Evolutionary conservation across 2,113 vertebrate species (phyloP), one percentile per base, ranked within the genome.

Genomic region (Microcebus jonahi): DNA sequence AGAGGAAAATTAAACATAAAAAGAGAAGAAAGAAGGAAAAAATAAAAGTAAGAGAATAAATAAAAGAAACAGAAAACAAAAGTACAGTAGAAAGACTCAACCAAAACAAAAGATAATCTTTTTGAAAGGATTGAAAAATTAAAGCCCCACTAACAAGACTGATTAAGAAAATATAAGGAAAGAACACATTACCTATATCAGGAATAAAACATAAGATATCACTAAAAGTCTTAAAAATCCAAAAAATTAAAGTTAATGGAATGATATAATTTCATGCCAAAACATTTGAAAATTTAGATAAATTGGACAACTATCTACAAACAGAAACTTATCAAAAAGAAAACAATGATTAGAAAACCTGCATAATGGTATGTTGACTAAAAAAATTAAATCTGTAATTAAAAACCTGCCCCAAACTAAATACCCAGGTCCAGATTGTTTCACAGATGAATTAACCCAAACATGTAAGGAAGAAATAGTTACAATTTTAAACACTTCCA

Each of bases 1-100:
- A 83, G 59, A 68, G 87, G 15, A 53, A 83, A 88, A 61, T 75
- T 31, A 95, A 88, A 20, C 6, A 15, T 5, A 81, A 55, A 45
- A 14, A 71, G 13, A 65, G 6, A 21, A 57, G 20, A 73, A 50
- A n/a, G 23, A 81, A 76, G 29, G 50, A 85, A 65, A 84, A 53
- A 92, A 73, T 80, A 73, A 50, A 71, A 57, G 31, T 39, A 89
- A 65, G 11, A 50, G 11, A 9, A 80, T 20, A 89, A 77, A 90
- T 48, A 87, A 76, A 83, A 70, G 31, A 45, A 88, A 88, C 2
- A 91, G 21, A 73, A 93, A 95, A 80, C 39, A 88, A 67, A 80
- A 59, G 27, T 42, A 71, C 20, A 14, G 6, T 31, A 92, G 29
- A 55, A 17, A 17, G 14, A 80, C 6, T 86, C 73, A 90, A 27